Conservation (phyloP, 2,888 invertebrate genomes). For the Notocelia uddmanniana region DNA sequence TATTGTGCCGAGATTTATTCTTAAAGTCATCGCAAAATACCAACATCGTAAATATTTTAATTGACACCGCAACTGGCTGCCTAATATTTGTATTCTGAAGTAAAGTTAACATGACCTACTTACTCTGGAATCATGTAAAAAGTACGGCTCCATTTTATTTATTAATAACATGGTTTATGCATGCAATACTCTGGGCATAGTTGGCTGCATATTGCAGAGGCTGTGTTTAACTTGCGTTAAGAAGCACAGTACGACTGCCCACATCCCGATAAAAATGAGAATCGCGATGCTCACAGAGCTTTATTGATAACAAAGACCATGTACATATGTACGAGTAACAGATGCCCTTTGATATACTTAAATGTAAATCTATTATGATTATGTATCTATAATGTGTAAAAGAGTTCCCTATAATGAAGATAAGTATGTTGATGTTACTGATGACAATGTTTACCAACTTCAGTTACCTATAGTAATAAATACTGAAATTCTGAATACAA, state of each 20-base stretch:
- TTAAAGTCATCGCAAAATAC: neutral
- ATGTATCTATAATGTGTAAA: no score
- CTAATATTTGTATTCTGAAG: conserved; percentile 1
- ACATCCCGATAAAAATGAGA: neutral
- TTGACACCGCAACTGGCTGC: neutral
- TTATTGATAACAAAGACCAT: neutral
- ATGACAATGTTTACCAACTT: no score
- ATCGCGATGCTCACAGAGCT: neutral
- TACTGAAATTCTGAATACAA: no score
- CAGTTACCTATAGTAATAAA: no score
- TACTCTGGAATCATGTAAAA: neutral
- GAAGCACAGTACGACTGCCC: neutral
- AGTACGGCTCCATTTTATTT: neutral
- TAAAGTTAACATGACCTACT: neutral
- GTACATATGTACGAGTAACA: neutral
- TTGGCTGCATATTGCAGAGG: conserved; percentile 21
- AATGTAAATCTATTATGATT: no score
- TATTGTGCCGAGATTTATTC: conserved; percentile 1
- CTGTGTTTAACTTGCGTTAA: conserved; percentile 32
- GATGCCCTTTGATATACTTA: no score
- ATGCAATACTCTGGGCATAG: conserved; percentile 24
- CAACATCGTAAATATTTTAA: conserved; percentile 8
- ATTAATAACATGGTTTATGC: conserved; percentile 19
- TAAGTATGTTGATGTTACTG: no score
- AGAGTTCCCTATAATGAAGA: no score